Percentiles rank a stretch among this genome's conserved stretches.
These are phyloP conservation scores for Toxonevra muliebris DNA, from an alignment of 2,888 invertebrate species.

Conservation along the genomic window DNA sequence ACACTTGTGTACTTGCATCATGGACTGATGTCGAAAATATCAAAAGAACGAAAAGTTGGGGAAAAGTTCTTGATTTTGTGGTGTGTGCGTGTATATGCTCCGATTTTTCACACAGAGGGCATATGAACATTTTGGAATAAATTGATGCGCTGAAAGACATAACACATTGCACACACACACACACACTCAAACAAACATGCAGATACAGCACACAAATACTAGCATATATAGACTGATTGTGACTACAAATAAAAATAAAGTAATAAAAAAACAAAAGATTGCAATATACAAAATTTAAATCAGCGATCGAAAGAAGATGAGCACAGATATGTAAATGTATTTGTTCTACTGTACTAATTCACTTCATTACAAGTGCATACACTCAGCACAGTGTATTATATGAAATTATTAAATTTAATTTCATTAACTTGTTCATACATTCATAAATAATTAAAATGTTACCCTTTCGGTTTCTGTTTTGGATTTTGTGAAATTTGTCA, in stretches of 20 bases:
- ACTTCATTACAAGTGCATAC: too few relatives aligned
- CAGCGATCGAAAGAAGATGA: neutral
- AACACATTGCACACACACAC: slow-evolving; percentile 24
- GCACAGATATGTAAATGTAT: too few relatives aligned
- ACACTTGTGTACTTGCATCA: neutral
- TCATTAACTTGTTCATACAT: neutral
- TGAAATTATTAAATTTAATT: neutral
- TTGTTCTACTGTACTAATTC: neutral
- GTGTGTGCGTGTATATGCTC: slow-evolving; percentile 8
- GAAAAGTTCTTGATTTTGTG: slow-evolving; percentile 11
- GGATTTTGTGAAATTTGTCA: slow-evolving; percentile 10
- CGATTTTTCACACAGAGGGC: slow-evolving; percentile 12
- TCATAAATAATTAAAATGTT: slow-evolving; percentile 22
- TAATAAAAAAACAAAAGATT: slow-evolving; percentile 16
- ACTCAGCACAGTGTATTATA: neutral
- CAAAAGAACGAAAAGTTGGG: slow-evolving; percentile 15
- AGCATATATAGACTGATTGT: neutral
- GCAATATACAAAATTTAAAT: neutral
- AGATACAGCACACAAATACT: neutral
- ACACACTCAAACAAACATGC: neutral
- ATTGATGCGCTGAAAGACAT: slow-evolving; percentile 35
- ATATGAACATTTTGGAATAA: slow-evolving; percentile 28
- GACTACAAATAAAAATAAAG: neutral
- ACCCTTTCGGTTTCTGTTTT: slow-evolving; percentile 8
- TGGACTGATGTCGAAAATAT: slow-evolving; percentile 3